phyloP scores from a whole-genome alignment of 53 echinoderm and acorn worm species.

The Antedon mediterranea region DNA sequence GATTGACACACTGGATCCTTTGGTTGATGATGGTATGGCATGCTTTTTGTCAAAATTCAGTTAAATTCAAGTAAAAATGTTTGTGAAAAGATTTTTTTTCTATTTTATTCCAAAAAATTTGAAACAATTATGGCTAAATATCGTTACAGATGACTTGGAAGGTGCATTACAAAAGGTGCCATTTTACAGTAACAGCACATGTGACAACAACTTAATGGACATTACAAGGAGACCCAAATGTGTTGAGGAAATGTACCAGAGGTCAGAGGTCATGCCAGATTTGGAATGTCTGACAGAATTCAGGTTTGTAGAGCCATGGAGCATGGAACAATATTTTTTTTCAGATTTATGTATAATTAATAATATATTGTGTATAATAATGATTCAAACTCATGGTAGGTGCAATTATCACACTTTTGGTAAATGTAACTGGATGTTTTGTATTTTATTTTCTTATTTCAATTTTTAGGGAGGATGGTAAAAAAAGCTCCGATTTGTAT shows the following conservation, averaged over 20 bases:
- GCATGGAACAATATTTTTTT: no score
- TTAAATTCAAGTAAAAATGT: no score
- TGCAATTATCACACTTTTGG: no score
- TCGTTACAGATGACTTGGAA: neutral
- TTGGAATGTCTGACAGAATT: neutral
- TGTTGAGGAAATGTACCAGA: neutral
- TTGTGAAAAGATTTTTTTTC: no score
- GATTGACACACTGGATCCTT: neutral
- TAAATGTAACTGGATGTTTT: no score
- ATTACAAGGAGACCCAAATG: neutral
- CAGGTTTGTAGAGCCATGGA: neutral
- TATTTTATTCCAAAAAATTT: no score
- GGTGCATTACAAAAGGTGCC: neutral
- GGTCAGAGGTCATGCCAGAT: neutral
- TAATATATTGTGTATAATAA: no score
- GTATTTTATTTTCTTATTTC: no score
- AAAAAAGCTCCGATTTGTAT: neutral
- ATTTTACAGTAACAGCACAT: neutral
- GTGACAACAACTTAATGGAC: neutral
- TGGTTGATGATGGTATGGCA: neutral
- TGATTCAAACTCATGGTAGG: no score
- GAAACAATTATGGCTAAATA: no score
- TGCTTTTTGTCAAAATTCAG: no score
- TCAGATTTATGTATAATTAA: no score
- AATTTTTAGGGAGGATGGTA: neutral